Evolutionary conservation across 2,888 invertebrate species (phyloP).

Genomic region (Melangyna quadrimaculata): DNA sequence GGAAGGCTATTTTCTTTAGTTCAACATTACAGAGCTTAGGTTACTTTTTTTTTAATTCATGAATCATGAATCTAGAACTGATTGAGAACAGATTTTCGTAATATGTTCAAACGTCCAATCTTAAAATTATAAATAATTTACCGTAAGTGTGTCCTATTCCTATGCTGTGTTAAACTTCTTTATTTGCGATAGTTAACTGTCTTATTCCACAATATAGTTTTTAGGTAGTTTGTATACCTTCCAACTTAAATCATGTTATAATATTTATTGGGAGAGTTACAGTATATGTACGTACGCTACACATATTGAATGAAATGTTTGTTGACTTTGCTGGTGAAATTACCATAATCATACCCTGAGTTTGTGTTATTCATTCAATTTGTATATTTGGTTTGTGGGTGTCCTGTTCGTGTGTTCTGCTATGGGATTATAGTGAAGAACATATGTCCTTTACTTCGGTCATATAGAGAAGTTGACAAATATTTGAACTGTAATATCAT

Average conservation of each 20-base stretch:
- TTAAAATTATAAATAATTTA: not conserved
- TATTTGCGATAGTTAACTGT: slow-evolving; percentile 10
- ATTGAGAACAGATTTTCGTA: slow-evolving; percentile 28
- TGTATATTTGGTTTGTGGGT: slow-evolving; percentile 43
- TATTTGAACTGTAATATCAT: slow-evolving; percentile 68
- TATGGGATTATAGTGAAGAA: slow-evolving; percentile 56
- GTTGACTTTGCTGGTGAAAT: slow-evolving; percentile 57
- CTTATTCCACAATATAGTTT: not conserved
- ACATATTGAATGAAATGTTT: slow-evolving; percentile 32
- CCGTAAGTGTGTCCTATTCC: not conserved
- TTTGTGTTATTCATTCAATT: slow-evolving; percentile 47
- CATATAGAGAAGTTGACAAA: slow-evolving; percentile 55
- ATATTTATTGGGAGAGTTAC: not conserved
- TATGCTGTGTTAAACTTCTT: not conserved
- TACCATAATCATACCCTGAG: slow-evolving; percentile 59
- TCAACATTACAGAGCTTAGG: not conserved
- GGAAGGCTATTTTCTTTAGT: not conserved
- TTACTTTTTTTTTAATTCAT: slow-evolving; percentile 23
- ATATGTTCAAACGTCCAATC: not conserved
- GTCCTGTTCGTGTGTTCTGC: not conserved
- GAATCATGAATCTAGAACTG: not conserved
- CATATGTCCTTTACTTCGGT: slow-evolving; percentile 59
- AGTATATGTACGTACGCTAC: too few species aligned
- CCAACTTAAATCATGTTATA: slow-evolving; percentile 33
- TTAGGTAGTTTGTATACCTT: slow-evolving; percentile 14